phyloP scores from a whole-genome alignment of 2,797 vertebrate genomes.

The Peromyscus attwateri region DNA sequence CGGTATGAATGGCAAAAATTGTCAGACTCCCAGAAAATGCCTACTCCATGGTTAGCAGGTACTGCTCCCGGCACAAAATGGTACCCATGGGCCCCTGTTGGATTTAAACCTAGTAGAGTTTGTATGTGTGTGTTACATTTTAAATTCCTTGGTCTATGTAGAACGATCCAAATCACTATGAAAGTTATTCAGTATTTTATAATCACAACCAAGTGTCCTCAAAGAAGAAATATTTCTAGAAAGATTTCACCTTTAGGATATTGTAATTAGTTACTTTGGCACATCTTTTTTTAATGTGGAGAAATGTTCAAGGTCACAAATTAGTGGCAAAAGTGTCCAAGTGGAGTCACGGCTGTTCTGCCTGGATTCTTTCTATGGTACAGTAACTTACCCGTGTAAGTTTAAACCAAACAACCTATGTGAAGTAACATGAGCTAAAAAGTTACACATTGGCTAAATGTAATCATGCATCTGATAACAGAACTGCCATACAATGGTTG shows the following conservation, averaged over 20 bases:
- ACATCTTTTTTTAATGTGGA: neutral
- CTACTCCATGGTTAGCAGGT: conserved; percentile 90
- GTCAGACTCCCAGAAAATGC: conserved; percentile 90
- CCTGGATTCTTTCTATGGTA: neutral
- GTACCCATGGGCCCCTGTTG: neutral
- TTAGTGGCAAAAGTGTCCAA: neutral
- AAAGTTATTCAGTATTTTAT: conserved; percentile 13
- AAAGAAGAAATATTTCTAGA: conserved; percentile 28
- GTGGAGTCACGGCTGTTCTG: neutral
- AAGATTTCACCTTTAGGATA: neutral
- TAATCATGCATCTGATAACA: neutral
- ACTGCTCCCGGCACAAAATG: conserved; percentile 73
- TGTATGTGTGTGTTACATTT: neutral
- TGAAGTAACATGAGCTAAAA: neutral
- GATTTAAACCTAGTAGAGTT: neutral
- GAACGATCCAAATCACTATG: neutral
- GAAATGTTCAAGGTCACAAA: neutral
- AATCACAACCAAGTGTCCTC: conserved; percentile 4
- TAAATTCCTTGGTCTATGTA: neutral
- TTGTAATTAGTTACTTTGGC: conserved; percentile 7
- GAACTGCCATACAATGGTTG: neutral
- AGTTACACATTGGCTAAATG: neutral
- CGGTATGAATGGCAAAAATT: conserved; percentile 94
- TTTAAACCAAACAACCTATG: neutral
- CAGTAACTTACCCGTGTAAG: neutral